A percentile compares a stretch with the other conserved stretches of the same genome.
Evolutionary conservation across 2,797 vertebrate species (phyloP).

Genomic region (Staurois parvus): DNA sequence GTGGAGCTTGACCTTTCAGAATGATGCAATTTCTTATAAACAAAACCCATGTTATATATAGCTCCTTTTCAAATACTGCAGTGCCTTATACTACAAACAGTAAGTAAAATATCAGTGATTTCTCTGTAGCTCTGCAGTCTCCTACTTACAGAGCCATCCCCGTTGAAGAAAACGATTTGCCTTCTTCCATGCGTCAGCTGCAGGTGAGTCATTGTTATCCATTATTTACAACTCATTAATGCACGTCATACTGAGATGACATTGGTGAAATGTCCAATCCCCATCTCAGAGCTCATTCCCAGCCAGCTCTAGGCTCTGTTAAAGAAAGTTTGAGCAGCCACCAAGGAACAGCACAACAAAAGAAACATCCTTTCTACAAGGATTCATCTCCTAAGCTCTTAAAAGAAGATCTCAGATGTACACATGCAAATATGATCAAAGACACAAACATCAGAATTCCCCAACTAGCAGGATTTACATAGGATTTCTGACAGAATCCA

Average conservation of each 20-base stretch:
- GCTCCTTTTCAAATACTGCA: background rate
- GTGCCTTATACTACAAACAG: background rate
- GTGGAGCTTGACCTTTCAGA: too few relatives aligned
- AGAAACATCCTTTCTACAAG: background rate
- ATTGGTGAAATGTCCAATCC: background rate
- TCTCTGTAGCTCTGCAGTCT: background rate
- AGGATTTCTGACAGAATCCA: background rate
- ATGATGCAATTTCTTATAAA: too few relatives aligned
- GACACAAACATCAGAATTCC: background rate
- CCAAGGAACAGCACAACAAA: background rate
- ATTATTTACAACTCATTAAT: conserved; percentile 15
- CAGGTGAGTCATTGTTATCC: background rate
- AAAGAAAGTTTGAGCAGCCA: background rate
- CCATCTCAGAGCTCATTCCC: background rate
- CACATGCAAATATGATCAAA: background rate
- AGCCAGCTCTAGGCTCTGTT: background rate
- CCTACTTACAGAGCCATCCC: background rate
- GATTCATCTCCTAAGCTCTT: background rate
- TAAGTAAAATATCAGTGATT: background rate
- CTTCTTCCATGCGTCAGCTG: background rate
- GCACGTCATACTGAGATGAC: background rate
- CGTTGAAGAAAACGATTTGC: background rate
- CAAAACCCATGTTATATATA: too few relatives aligned
- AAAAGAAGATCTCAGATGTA: background rate
- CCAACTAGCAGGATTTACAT: background rate